phyloP scores from a whole-genome alignment of 1,140 invertebrate species.

The Aricia agestis region DNA sequence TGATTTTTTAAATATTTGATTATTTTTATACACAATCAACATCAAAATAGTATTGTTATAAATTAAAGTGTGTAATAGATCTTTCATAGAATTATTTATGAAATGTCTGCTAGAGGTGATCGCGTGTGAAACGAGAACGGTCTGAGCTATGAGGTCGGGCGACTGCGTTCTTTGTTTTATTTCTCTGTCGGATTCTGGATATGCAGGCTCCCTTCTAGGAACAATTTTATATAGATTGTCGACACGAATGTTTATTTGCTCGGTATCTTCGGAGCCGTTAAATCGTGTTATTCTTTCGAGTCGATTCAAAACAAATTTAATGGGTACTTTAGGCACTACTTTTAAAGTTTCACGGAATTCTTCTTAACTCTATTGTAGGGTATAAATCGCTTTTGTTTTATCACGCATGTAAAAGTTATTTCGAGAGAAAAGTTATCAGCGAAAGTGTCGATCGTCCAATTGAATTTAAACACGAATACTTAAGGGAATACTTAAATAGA shows the following conservation, averaged over 20 bases:
- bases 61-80: not conserved
- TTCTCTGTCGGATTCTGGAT: not conserved
- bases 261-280: not conserved
- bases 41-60: not conserved
- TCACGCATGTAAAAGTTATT: not conserved
- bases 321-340: not conserved
- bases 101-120: not conserved
- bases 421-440: conserved; percentile 1
- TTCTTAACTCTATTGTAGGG: not conserved
- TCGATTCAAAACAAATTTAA: conserved; percentile 3
- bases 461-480: conserved; percentile 21
- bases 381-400: not conserved
- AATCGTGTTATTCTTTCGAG: not conserved
- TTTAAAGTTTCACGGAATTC: not conserved
- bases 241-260: not conserved
- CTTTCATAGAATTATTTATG: not conserved
- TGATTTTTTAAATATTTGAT: no score
- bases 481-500: not conserved
- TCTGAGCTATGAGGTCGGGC: not conserved
- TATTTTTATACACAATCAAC: no score
- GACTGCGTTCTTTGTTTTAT: conserved; percentile 4
- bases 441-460: conserved; percentile 25
- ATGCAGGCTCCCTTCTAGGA: not conserved
- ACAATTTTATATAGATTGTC: not conserved
- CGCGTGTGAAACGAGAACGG: not conserved